Percentiles rank a stretch among this genome's conserved stretches.
Conservation (phyloP, 2,113 vertebrate genomes). For the Mustela lutreola region DNA sequence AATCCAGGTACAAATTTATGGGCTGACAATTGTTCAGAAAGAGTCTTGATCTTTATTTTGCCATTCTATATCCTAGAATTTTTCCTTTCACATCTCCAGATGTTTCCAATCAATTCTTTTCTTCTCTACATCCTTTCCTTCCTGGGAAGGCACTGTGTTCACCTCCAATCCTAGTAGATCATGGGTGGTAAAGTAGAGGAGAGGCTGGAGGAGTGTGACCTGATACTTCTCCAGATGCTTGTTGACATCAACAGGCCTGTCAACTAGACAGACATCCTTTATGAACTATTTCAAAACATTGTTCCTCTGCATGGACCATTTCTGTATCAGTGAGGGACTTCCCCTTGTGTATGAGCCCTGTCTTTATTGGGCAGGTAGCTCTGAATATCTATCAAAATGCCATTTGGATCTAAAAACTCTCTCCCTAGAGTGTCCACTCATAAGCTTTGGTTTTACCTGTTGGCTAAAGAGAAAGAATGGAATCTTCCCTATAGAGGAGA, state of each 20-base stretch:
- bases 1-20: background rate
- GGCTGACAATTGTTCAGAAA: background rate
- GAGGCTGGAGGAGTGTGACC: background rate
- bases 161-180: background rate
- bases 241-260: background rate
- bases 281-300: background rate
- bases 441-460: background rate
- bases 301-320: background rate
- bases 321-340: background rate
- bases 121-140: background rate
- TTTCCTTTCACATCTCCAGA: background rate
- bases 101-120: background rate
- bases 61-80: background rate
- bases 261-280: background rate
- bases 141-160: background rate
- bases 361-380: background rate
- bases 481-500: background rate
- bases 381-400: background rate
- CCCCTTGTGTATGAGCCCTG: background rate
- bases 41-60: background rate
- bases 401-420: background rate
- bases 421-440: background rate
- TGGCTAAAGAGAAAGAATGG: background rate
- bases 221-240: background rate
- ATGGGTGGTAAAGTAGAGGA: background rate